phyloP scores from a whole-genome alignment of 1,140 invertebrate species.

The Leptoteleia sp. region DNA sequence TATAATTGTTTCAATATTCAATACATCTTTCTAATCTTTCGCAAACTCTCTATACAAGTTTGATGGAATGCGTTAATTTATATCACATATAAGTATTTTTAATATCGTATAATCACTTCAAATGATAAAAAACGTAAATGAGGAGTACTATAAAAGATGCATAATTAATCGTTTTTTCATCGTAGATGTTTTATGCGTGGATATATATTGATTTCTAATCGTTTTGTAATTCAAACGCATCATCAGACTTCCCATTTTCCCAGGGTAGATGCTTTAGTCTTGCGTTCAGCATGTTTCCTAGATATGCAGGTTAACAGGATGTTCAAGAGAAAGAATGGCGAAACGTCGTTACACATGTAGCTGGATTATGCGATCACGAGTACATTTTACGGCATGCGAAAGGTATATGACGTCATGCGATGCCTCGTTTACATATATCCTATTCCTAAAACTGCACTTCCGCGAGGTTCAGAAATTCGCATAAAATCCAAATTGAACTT shows the following conservation, averaged over 20 bases:
- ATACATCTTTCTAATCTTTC: no score
- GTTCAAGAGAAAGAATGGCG: conserved; percentile 54
- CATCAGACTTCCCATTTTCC: conserved; percentile 33
- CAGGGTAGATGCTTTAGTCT: conserved; percentile 31
- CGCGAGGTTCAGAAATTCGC: not conserved
- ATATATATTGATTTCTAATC: conserved; percentile 15
- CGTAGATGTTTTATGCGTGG: not conserved
- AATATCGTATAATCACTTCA: no score
- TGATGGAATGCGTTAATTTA: no score
- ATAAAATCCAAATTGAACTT: conserved; percentile 9
- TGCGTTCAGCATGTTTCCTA: conserved; percentile 37
- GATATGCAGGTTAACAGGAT: conserved; percentile 66
- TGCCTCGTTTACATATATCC: conserved; percentile 39
- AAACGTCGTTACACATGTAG: conserved; percentile 56
- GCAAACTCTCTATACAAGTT: no score
- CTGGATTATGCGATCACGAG: conserved; percentile 58
- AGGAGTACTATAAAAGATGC: no score
- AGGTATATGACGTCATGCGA: conserved; percentile 45
- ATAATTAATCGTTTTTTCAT: not conserved
- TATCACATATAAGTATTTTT: no score
- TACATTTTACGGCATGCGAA: conserved; percentile 53
- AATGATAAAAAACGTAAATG: no score
- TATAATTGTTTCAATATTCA: no score
- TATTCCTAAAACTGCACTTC: conserved; percentile 6
- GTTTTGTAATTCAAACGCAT: conserved; percentile 27